Percentiles rank a stretch among this genome's conserved stretches.
These are phyloP conservation scores for Megaptera novaeangliae DNA, from an alignment of 2,113 vertebrate species.

Conservation along the genomic window DNA sequence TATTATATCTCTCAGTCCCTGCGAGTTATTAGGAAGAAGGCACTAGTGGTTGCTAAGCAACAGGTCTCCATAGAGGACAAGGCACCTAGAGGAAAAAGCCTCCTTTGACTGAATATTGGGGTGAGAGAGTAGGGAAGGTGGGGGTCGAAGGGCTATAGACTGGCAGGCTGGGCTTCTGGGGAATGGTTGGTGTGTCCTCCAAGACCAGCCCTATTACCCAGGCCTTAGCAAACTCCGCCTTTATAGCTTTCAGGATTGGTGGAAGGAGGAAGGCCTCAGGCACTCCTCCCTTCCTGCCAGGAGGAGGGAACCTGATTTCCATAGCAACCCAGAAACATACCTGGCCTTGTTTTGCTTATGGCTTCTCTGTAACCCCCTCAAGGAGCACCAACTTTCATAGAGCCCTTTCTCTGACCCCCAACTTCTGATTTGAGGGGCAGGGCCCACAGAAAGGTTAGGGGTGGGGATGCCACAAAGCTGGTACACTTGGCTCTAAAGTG, in stretches of 20 bases:
- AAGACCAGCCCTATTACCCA: not conserved
- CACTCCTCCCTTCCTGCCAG: constrained; percentile 4
- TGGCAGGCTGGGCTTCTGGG: not conserved
- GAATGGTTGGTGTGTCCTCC: not conserved
- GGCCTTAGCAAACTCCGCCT: constrained; percentile 16
- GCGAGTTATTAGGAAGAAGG: constrained; percentile 74
- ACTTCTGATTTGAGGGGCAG: not conserved
- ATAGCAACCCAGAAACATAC: constrained; percentile 61
- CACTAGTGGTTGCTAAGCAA: constrained; percentile 79
- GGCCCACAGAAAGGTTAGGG: not conserved
- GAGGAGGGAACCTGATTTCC: constrained; percentile 64
- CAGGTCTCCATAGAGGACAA: constrained; percentile 74
- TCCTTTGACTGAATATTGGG: constrained; percentile 32
- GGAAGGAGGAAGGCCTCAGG: constrained; percentile 22
- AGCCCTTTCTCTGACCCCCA: not conserved
- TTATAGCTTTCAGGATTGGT: constrained; percentile 51
- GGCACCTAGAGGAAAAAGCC: constrained; percentile 49
- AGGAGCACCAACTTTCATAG: not conserved
- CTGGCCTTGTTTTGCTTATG: not conserved
- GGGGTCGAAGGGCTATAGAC: constrained; percentile 6
- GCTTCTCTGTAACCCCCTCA: not conserved
- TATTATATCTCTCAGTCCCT: constrained; percentile 65
- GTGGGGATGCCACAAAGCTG: not conserved
- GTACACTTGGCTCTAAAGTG: not conserved
- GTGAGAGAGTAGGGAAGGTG: not conserved